Evolutionary conservation across 2,113 vertebrate genomes (phyloP), one percentile per base, ranked within the genome.

Genomic region (Mustela nigripes): DNA sequence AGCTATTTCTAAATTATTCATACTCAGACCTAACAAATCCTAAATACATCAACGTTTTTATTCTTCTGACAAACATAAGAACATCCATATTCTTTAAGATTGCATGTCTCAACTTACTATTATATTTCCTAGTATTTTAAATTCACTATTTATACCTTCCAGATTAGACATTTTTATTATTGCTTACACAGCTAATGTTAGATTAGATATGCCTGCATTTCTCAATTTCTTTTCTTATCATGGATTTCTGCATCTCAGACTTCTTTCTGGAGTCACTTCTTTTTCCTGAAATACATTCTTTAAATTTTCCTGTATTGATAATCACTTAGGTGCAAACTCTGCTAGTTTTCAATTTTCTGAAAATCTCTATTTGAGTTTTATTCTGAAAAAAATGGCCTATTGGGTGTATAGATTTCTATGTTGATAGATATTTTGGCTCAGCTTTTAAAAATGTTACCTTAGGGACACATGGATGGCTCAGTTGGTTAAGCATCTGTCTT

Each of bases 231-330:
- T 42, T 88, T 78, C 42, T 79, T 78, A 39, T 69, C 88, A 79
- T 56, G 91, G 56, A 89, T 58, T 89, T 97, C n/a, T 79, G 6
- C 18, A 71, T 71, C 63, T 80, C 50, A 80, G 31, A 92, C 11
- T 95, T 81, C 80, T 81, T 80, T 80, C 63, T 93, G 65, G 36
- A 87, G 36, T 93, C 21, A 91, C 39, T 96, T 78, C 45, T 63
- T 87, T 90, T 48, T 65, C 26, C 22, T 91, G 42, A 97, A 94
- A 71, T 50, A 56, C 9, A 33, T 88, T 63, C n/a, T 39, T 84
- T 69, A 33, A 60, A 15, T 28, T 62, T 91, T 91, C 50, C 67
- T 82, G 91, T 91, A 78, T 31, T 56, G 42, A 91, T 74, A 67
- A 22, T 69, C 88, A 62, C 78, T 87, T 87, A 33, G 62, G 74